A percentile compares a stretch with the other conserved stretches of the same genome.
Conservation (phyloP, 2,888 invertebrate species). For the Lycaena phlaeas region DNA sequence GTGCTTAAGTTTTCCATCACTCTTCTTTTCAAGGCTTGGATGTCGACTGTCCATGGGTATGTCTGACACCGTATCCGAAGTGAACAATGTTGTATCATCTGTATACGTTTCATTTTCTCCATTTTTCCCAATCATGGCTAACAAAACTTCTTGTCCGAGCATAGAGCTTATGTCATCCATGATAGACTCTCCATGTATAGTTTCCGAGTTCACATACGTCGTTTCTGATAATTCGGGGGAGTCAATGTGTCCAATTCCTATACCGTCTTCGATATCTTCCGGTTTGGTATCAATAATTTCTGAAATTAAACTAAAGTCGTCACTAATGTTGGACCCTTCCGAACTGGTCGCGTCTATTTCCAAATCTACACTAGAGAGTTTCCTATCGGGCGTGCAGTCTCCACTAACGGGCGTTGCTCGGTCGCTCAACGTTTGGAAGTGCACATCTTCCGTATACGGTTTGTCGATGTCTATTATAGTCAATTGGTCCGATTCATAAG, state of each 20-base stretch:
- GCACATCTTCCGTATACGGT: conserved; percentile 63
- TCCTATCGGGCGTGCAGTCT: conserved; percentile 54
- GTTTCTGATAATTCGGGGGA: conserved; percentile 87
- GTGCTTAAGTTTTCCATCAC: conserved; percentile 74
- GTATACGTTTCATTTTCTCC: conserved; percentile 78
- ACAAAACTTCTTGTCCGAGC: conserved; percentile 78
- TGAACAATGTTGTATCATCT: conserved; percentile 79
- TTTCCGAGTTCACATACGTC: conserved; percentile 78
- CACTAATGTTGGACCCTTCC: conserved; percentile 78
- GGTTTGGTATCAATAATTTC: conserved; percentile 76
- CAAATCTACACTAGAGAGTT: conserved; percentile 54
- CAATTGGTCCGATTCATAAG: conserved; percentile 75
- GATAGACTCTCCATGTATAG: conserved; percentile 83
- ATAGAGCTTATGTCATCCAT: conserved; percentile 86
- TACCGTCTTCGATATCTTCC: conserved; percentile 51
- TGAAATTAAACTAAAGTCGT: conserved; percentile 80
- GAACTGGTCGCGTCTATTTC: conserved; percentile 72
- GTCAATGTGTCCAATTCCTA: conserved; percentile 86
- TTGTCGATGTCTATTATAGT: conserved; percentile 78
- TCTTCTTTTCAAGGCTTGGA: conserved; percentile 70
- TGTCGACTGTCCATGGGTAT: conserved; percentile 67
- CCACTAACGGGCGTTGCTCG: conserved; percentile 48
- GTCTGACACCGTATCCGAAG: conserved; percentile 69
- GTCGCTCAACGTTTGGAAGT: conserved; percentile 45
- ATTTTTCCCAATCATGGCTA: conserved; percentile 77